Evolutionary conservation across 2,113 vertebrate species (phyloP), one percentile per base, ranked within the genome.

Genomic region (Naja naja): DNA sequence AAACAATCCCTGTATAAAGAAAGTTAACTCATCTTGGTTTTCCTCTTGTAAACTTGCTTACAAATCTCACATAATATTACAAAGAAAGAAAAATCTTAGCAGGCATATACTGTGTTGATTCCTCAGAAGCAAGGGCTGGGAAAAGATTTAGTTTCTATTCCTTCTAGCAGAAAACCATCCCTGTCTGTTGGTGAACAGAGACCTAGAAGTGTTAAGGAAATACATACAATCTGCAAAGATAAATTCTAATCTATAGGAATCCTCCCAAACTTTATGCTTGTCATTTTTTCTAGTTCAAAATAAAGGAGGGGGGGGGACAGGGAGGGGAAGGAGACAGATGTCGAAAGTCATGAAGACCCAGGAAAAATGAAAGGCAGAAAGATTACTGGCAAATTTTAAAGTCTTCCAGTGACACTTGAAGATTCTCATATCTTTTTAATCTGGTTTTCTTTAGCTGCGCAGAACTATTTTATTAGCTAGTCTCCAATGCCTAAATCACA

Each of bases 101-200:
- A 1, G 2, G 14, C 2, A 90, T 93, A 85, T 92, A 91, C 89
- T 92, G 53, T 94, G 85, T 4, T 87, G 88, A 92, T 96, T 94
- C 91, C 93, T 94, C 90, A 94, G 88, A 96, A 94, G n/a, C 94
- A 94, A 95, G 94, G 90, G 97, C 69, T 91, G 91, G 95, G 90
- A 92, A 90, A 92, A 95, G 85, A 91, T 93, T 96, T 95, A 95
- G 95, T 53, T 92, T 92, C 94, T 96, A 86, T 92, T 96, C 92
- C 94, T 95, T 95, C 93, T 96, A 95, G 94, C 95, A 97, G 96
- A 96, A 96, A 97, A 97, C 97, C 92, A 92, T 92, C 93, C 95
- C 93, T 95, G 95, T 96, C 95, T 95, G 92, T 96, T 94, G 97
- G 93, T 25, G 90, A 94, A 55, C 53, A 74, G 95, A 95, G 93